These are phyloP conservation scores for Melanotaenia boesemani DNA, from an alignment of 2,797 vertebrate species.

Conservation along the genomic window DNA sequence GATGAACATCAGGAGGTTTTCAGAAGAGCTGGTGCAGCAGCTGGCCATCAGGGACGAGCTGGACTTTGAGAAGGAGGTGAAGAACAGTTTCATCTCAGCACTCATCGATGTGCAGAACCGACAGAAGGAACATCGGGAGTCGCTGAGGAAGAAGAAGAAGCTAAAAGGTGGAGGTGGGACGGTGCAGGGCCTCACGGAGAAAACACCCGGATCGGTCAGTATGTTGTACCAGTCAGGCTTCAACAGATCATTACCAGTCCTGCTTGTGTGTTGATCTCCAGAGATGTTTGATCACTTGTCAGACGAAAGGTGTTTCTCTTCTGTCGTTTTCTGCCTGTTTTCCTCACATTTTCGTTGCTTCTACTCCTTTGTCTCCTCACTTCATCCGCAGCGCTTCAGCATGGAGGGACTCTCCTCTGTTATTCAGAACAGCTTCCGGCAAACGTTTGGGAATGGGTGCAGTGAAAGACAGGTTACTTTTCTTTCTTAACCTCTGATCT, in stretches of 20 bases:
- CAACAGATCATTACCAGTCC: neutral
- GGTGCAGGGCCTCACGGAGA: constrained; percentile 66
- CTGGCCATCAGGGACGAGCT: constrained; percentile 96
- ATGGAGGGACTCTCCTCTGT: constrained; percentile 97
- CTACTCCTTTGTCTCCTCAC: constrained; percentile 27
- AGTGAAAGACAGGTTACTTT: constrained; percentile 94
- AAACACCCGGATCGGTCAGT: constrained; percentile 85
- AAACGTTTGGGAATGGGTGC: constrained; percentile 94
- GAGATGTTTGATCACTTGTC: neutral
- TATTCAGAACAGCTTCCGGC: constrained; percentile 97
- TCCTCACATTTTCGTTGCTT: neutral
- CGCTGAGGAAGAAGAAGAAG: constrained; percentile 92
- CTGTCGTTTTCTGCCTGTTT: neutral
- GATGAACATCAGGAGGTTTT: constrained; percentile 88
- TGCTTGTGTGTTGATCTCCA: neutral
- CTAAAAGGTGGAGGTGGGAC: constrained; percentile 84
- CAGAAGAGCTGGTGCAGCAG: constrained; percentile 94
- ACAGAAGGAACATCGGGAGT: constrained; percentile 94
- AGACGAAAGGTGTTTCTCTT: neutral
- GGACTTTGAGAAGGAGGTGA: constrained; percentile 98
- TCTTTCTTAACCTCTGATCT: constrained; percentile 48
- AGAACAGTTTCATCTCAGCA: constrained; percentile 97
- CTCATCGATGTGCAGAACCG: constrained; percentile 97
- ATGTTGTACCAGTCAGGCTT: neutral
- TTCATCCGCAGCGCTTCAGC: constrained; percentile 94